phyloP scores from a whole-genome alignment of 2,888 invertebrate genomes.

The Dicycla oo region DNA sequence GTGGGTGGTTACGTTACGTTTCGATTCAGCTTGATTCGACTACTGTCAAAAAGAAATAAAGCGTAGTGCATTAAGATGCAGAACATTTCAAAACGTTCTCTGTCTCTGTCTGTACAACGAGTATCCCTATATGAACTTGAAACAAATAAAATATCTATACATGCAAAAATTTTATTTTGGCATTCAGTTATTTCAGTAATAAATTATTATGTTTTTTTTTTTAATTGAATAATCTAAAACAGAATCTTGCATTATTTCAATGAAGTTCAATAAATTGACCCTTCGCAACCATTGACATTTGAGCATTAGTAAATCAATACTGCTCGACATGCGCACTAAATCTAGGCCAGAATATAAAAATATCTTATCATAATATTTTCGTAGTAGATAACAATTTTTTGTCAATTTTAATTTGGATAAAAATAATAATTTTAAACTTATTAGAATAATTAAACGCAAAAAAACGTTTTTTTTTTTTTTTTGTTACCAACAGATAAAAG shows the following conservation, averaged over 20 bases:
- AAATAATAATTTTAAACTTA: neutral
- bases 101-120: conserved; percentile 39
- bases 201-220: too few relatives aligned
- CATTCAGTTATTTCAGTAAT: neutral
- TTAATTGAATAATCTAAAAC: too few relatives aligned
- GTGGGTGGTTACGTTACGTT: conserved; percentile 82
- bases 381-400: conserved; percentile 1
- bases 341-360: conserved; percentile 82
- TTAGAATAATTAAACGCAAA: conserved; percentile 36
- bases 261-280: conserved; percentile 25
- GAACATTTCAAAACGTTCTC: conserved; percentile 57
- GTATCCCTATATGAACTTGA: neutral
- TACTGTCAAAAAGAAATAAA: conserved; percentile 66
- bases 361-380: conserved; percentile 50
- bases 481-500: conserved; percentile 20
- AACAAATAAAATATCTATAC: conserved; percentile 3
- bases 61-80: conserved; percentile 13
- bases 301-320: conserved; percentile 83
- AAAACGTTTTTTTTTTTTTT: neutral
- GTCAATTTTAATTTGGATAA: neutral
- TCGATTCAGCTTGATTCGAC: conserved; percentile 62
- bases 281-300: conserved; percentile 72
- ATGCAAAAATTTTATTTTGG: neutral
- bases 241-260: conserved; percentile 1
- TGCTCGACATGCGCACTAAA: conserved; percentile 87